Evolutionary conservation across 1,140 invertebrate species (phyloP).

Genomic region (Lucilia sericata): DNA sequence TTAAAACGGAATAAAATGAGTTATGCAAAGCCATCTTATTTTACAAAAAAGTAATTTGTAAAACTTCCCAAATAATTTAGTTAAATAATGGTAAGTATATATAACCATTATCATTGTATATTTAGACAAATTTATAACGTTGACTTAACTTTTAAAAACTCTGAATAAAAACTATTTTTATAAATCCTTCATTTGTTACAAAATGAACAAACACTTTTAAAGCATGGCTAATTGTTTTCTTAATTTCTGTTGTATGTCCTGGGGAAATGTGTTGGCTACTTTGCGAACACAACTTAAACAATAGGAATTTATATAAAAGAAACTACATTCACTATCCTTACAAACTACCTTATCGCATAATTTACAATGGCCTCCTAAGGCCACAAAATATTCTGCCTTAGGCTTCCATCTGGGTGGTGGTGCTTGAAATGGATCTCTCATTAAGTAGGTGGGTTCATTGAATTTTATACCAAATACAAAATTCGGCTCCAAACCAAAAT

Average conservation of each 20-base stretch:
- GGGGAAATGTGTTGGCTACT: conserved; percentile 75
- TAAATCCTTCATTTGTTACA: neutral
- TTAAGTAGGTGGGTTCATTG: conserved; percentile 80
- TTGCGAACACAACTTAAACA: conserved; percentile 77
- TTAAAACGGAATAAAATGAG: conserved; percentile 15
- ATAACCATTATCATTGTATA: too few species aligned
- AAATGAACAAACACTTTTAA: neutral
- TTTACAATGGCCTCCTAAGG: conserved; percentile 81
- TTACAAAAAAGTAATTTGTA: too few species aligned
- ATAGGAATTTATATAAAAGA: conserved; percentile 81
- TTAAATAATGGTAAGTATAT: too few species aligned
- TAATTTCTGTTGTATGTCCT: conserved; percentile 71
- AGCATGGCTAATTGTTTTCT: conserved; percentile 60
- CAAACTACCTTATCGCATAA: conserved; percentile 78
- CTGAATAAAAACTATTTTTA: neutral
- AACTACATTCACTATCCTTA: conserved; percentile 79
- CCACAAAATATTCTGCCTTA: conserved; percentile 75
- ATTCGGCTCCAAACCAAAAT: conserved; percentile 78
- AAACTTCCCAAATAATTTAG: too few species aligned
- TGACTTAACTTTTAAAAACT: neutral
- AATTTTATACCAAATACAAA: conserved; percentile 75
- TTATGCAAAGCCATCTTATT: too few species aligned
- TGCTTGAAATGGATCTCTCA: conserved; percentile 85
- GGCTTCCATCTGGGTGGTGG: conserved; percentile 68
- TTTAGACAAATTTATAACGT: neutral